Conservation (phyloP, 2,113 vertebrate species). For the Salvelinus alpinus region DNA sequence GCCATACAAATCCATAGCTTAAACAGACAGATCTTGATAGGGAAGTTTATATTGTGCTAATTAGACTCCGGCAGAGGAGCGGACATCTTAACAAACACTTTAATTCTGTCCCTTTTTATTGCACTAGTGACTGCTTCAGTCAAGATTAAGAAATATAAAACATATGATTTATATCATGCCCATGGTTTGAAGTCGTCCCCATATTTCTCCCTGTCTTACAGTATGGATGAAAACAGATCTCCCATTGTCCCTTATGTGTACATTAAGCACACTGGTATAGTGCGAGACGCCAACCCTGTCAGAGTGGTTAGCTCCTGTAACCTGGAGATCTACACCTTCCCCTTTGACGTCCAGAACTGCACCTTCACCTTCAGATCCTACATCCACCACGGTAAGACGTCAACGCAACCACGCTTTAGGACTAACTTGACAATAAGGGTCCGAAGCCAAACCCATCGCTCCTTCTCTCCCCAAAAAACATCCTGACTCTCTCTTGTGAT, state of each 20-base stretch:
- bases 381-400: constrained; percentile 54
- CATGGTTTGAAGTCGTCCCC: background rate
- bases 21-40: no score
- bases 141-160: background rate
- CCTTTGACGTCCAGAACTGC: constrained; percentile 75
- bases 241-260: constrained; percentile 60
- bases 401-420: background rate
- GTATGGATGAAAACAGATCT: constrained; percentile 68
- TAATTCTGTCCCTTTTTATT: background rate
- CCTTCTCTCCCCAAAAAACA: background rate
- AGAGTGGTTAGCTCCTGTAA: constrained; percentile 71
- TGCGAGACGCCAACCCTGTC: constrained; percentile 45
- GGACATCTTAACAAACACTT: background rate
- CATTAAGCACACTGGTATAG: constrained; percentile 33
- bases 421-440: background rate
- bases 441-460: background rate
- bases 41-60: no score
- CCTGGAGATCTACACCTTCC: constrained; percentile 73
- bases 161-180: background rate
- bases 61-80: fast-evolving
- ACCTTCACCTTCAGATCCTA: constrained; percentile 69
- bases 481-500: background rate
- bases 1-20: no score
- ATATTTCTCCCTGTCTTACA: constrained; percentile 27
- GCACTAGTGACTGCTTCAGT: background rate